Conservation (phyloP, 2,113 vertebrate genomes). For the Myanophis thanlyinensis region DNA sequence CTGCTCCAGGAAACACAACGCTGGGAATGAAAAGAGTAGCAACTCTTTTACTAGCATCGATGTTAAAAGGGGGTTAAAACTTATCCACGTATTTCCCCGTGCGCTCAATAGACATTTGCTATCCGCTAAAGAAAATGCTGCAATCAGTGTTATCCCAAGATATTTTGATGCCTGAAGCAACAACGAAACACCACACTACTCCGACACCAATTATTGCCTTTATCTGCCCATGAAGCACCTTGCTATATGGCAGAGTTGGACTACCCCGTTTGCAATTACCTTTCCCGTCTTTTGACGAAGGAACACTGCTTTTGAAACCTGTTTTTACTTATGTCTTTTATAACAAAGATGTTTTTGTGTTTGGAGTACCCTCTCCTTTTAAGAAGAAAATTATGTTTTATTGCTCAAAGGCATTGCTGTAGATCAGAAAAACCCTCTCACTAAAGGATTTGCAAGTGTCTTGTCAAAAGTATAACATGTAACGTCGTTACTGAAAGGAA, state of each 20-base stretch:
- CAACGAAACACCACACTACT: background rate
- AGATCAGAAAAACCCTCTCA: slow-evolving; percentile 62
- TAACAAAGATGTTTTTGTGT: slow-evolving; percentile 58
- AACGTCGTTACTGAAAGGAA: slow-evolving; percentile 52
- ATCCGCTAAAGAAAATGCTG: background rate
- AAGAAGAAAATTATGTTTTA: slow-evolving; percentile 60
- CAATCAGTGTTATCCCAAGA: background rate
- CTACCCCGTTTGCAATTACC: background rate
- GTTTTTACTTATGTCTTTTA: slow-evolving; percentile 43
- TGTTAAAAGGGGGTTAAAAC: background rate
- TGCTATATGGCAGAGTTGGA: background rate
- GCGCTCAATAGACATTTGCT: background rate
- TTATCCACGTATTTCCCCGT: background rate
- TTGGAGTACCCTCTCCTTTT: slow-evolving; percentile 33
- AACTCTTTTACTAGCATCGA: background rate
- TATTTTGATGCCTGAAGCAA: background rate
- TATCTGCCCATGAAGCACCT: background rate
- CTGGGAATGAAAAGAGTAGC: background rate
- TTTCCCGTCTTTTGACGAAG: background rate
- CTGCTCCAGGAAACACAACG: background rate
- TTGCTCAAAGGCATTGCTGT: slow-evolving; percentile 66
- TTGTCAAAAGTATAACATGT: slow-evolving; percentile 63
- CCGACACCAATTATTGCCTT: background rate
- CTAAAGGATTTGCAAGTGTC: slow-evolving; percentile 68
- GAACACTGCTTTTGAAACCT: slow-evolving; percentile 41